Evolutionary conservation across 2,113 vertebrate genomes (phyloP).

Genomic region (Okapia johnstoni): DNA sequence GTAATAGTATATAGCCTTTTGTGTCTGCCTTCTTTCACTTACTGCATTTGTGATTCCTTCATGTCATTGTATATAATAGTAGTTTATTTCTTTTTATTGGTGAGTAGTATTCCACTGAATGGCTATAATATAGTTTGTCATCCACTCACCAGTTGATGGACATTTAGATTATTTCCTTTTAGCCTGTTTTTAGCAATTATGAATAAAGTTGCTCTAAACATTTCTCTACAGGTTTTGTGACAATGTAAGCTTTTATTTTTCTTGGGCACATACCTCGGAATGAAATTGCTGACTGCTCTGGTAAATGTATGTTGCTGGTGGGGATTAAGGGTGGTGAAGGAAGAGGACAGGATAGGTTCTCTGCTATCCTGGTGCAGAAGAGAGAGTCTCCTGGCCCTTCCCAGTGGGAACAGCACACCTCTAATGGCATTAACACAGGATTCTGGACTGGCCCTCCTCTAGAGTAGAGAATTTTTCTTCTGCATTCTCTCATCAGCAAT

Average conservation of each 20-base stretch:
- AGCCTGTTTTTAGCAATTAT: not conserved
- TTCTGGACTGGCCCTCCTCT: not conserved
- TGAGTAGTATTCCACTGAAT: not conserved
- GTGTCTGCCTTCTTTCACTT: not conserved
- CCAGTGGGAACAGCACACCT: not conserved
- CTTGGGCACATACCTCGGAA: not conserved
- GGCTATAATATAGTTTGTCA: not conserved
- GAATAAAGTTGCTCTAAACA: not conserved
- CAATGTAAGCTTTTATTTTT: not conserved
- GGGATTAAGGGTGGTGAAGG: not conserved
- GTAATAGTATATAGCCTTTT: not conserved
- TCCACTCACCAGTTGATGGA: not conserved
- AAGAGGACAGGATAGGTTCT: not conserved
- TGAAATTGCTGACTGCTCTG: not conserved
- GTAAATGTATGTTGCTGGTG: not conserved
- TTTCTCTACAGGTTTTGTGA: not conserved
- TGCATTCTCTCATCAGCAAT: not conserved
- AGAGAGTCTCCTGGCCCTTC: not conserved
- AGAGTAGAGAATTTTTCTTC: not conserved
- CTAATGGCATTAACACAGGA: not conserved
- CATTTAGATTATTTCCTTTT: not conserved
- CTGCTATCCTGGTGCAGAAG: not conserved
- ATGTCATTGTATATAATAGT: not conserved
- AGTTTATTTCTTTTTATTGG: not conserved
- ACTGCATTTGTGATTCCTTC: not conserved